A percentile compares a stretch with the other conserved stretches of the same genome.
Evolutionary conservation across 1,140 invertebrate genomes (phyloP).

Genomic region (Antheraea pernyi): DNA sequence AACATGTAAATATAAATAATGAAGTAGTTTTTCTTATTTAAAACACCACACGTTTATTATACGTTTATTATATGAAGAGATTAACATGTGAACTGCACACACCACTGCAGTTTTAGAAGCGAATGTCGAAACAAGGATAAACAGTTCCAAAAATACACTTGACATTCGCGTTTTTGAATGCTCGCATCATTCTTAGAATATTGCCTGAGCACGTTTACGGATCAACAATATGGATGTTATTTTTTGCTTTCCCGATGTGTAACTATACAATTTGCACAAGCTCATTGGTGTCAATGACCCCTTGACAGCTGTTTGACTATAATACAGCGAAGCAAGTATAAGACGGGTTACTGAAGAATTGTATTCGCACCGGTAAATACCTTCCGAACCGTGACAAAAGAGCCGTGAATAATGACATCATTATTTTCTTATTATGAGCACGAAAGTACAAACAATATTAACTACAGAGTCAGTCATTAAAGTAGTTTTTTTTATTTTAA

Average conservation of each 20-base stretch:
- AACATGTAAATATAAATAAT: conserved; percentile 9
- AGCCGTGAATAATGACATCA: conserved; percentile 69
- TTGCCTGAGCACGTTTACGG: conserved; percentile 33
- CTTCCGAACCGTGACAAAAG: conserved; percentile 67
- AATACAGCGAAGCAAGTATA: conserved; percentile 51
- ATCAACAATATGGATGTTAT: conserved; percentile 55
- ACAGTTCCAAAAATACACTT: conserved; percentile 23
- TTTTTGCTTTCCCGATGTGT: conserved; percentile 62
- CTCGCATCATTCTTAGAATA: conserved; percentile 44
- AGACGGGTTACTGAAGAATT: conserved; percentile 63
- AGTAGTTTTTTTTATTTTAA: not conserved
- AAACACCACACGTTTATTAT: not conserved
- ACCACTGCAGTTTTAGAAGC: not conserved
- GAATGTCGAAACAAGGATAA: conserved; percentile 33
- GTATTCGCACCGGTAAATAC: conserved; percentile 53
- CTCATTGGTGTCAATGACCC: conserved; percentile 61
- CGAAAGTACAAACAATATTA: conserved; percentile 45
- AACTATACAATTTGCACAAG: conserved; percentile 74
- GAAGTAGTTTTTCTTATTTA: not conserved
- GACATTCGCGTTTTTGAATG: conserved; percentile 44
- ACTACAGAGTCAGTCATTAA: conserved; percentile 16
- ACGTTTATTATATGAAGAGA: not conserved
- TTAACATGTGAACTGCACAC: not conserved
- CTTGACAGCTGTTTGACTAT: conserved; percentile 72
- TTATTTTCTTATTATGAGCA: conserved; percentile 64